phyloP scores from a whole-genome alignment of 2,797 vertebrate genomes.

The Lindbergichthys nudifrons region DNA sequence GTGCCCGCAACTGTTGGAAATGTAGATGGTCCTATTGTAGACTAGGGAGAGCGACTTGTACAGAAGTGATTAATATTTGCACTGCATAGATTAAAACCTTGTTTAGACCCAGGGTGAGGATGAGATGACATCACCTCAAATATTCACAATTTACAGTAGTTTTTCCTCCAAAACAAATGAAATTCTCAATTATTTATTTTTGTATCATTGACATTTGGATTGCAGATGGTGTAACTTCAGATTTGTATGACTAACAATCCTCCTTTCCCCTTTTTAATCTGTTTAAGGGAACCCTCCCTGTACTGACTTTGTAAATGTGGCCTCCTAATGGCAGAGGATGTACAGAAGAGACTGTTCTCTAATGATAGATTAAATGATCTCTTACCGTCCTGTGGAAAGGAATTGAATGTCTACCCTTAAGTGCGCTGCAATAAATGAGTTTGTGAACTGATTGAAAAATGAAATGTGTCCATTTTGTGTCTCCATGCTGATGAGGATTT shows the following conservation, averaged over 20 bases:
- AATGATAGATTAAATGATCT: conserved; percentile 67
- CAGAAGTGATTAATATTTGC: conserved; percentile 70
- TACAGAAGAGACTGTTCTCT: conserved; percentile 65
- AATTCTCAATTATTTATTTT: conserved; percentile 77
- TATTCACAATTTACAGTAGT: conserved; percentile 30
- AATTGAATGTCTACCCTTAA: conserved; percentile 78
- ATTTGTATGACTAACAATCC: conserved; percentile 60
- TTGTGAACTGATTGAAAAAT: conserved; percentile 71
- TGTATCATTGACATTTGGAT: conserved; percentile 69
- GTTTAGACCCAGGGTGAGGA: conserved; percentile 30
- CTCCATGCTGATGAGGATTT: background rate
- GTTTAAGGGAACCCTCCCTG: conserved; percentile 54
- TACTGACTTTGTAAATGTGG: conserved; percentile 70
- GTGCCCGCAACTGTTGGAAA: conserved; percentile 36
- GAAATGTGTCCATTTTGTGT: conserved; percentile 4
- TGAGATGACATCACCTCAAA: conserved; percentile 31
- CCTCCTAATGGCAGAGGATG: conserved; percentile 61
- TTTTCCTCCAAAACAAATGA: conserved; percentile 40
- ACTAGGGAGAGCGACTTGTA: conserved; percentile 63
- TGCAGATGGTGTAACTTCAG: conserved; percentile 48
- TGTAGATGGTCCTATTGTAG: conserved; percentile 32
- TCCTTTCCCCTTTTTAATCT: conserved; percentile 42
- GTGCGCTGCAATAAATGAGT: conserved; percentile 83
- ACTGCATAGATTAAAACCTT: conserved; percentile 63
- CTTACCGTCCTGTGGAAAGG: conserved; percentile 82